Evolutionary conservation across 1,140 invertebrate genomes (phyloP).

Genomic region (Heliconius hewitsoni): DNA sequence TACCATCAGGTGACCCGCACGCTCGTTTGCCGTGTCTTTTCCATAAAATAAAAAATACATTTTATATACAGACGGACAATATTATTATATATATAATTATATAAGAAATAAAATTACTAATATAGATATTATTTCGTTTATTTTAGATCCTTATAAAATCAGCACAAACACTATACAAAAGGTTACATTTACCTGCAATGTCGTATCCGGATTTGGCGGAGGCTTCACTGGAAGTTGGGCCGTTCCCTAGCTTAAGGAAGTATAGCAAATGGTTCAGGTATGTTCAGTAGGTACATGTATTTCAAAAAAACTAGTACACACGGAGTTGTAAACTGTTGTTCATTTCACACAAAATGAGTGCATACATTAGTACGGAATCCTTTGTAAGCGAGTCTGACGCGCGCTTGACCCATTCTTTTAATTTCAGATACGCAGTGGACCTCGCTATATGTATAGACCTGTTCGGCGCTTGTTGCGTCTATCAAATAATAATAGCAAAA

Average conservation of each 20-base stretch:
- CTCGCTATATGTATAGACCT: conserved; percentile 59
- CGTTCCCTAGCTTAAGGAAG: conserved; percentile 55
- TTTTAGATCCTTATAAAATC: conserved; percentile 59
- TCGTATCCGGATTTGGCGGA: conserved; percentile 68
- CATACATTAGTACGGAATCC: no score
- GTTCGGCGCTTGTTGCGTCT: conserved; percentile 65
- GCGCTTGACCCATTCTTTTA: neutral
- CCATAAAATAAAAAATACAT: no score
- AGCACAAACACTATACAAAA: conserved; percentile 56
- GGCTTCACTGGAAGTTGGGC: conserved; percentile 53
- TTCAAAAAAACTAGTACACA: no score
- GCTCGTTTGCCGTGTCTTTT: no score
- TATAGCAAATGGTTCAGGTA: conserved; percentile 48
- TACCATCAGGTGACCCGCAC: no score
- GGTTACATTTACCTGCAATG: conserved; percentile 54
- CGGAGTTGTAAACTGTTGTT: no score
- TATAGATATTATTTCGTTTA: neutral
- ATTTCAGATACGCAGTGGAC: conserved; percentile 57
- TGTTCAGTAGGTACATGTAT: neutral
- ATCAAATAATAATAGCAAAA: conserved; percentile 65
- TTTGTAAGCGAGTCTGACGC: no score
- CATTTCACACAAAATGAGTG: no score
- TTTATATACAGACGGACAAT: no score
- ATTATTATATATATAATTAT: no score
- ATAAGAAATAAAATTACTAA: neutral